phyloP scores from a whole-genome alignment of 2,113 vertebrate genomes.

The Hippocampus comes region DNA sequence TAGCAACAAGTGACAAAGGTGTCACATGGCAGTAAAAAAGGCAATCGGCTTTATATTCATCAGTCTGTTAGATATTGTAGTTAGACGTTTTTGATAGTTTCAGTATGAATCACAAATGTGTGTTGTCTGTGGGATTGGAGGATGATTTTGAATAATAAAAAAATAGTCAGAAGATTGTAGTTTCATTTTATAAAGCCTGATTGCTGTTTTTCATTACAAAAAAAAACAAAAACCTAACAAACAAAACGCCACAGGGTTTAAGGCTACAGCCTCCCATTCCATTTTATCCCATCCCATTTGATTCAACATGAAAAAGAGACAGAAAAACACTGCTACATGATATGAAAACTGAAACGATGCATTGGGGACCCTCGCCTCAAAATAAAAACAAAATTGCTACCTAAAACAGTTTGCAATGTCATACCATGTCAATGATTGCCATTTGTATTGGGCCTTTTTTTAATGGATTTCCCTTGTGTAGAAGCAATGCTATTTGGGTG shows the following conservation, averaged over 20 bases:
- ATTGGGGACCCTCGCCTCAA: conserved; percentile 18
- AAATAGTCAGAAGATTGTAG: neutral
- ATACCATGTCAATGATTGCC: neutral
- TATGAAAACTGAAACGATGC: conserved; percentile 9
- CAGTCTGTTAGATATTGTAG: neutral
- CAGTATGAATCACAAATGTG: neutral
- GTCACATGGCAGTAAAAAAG: neutral
- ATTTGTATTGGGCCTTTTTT: neutral
- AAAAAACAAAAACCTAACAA: neutral
- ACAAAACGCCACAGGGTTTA: neutral
- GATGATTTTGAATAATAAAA: neutral
- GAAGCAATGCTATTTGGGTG: neutral
- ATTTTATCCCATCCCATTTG: conserved; percentile 24
- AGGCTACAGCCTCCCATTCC: neutral
- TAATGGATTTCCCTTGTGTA: neutral
- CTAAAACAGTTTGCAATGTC: neutral
- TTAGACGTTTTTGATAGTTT: neutral
- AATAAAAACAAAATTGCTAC: neutral
- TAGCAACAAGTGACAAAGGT: too few relatives aligned
- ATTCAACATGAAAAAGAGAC: conserved; percentile 38
- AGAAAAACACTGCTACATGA: conserved; percentile 2
- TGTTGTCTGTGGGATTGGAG: neutral
- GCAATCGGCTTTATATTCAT: neutral
- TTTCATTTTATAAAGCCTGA: neutral
- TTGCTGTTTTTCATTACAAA: neutral